Evolutionary conservation across 2,888 invertebrate genomes (phyloP), one percentile per base, ranked within the genome.

Genomic region (Ormyrus nitidulus): DNA sequence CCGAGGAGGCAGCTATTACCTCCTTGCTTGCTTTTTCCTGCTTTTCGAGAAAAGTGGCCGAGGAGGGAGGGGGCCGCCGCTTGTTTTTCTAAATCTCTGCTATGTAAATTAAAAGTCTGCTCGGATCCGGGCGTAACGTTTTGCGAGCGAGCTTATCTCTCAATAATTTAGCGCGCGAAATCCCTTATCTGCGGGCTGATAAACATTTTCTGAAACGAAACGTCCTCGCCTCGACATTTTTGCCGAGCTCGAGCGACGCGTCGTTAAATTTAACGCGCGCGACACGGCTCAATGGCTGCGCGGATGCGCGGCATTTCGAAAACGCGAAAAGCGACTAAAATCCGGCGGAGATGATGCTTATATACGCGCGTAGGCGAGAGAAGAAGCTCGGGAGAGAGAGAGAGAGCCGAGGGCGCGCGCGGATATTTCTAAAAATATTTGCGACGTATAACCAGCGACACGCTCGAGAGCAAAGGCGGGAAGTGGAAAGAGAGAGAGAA

Each of bases 401-500:
- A 56, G 56, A 34, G 34, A 34, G 34, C 46, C 48, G 62, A 62
- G 19, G 10, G 34, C 51, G 51, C 13, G 5, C 66, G 59, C 9
- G 74, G 77, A 75, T 72, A 71, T 70, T 77, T 82, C 82, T 82
- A 82, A 77, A 82, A 77, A 82, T 81, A 81, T 77, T 73, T 76
- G 58, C 62, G 68, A 74, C 74, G 74, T 58, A 68, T 70, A 68
- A 70, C 11, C 56, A 58, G 70, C 73, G 82, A 77, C 79, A 82
- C 68, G 82, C 77, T 83, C 76, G 81, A 81, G 69, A 83, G 77
- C 79, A 68, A 71, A 73, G 49, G 61, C 76, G 61, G 66, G 80
- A 66, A 78, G 61, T 13, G 74, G 53, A 68, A 44, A 53, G 49
- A 65, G 80, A 71, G 58, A 81, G 65, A 13, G 56, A 79, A 77